Percentiles rank a stretch among this genome's conserved stretches.
Conservation (phyloP, 2,888 invertebrate species). For the Tachina fera region DNA sequence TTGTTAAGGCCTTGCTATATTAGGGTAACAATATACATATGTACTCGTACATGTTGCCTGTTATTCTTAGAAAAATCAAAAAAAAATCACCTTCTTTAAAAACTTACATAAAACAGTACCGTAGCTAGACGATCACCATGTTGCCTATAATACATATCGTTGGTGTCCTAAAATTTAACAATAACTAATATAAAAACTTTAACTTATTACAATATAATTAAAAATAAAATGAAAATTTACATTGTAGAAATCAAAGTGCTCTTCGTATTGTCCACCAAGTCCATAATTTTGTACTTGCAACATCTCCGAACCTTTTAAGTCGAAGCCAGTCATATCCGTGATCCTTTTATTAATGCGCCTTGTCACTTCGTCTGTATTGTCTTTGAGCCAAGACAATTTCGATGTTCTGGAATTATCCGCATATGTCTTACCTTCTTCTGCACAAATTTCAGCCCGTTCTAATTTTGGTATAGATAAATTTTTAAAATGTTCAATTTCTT, state of each 20-base stretch:
- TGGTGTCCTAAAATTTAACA: too few relatives aligned
- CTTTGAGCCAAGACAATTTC: conserved; percentile 78
- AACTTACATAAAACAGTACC: conserved; percentile 80
- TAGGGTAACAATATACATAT: too few relatives aligned
- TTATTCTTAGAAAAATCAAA: too few relatives aligned
- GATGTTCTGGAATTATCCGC: conserved; percentile 75
- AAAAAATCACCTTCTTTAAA: too few relatives aligned
- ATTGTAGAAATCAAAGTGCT: conserved; percentile 79
- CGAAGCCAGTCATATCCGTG: conserved; percentile 84
- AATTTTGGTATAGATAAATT: conserved; percentile 74
- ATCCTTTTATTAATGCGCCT: conserved; percentile 81
- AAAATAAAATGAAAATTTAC: too few relatives aligned
- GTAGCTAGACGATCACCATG: conserved; percentile 82
- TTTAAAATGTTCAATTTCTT: conserved; percentile 76
- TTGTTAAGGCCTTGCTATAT: too few relatives aligned
- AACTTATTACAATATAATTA: too few relatives aligned
- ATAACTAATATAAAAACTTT: too few relatives aligned
- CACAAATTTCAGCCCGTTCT: conserved; percentile 77
- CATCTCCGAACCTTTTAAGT: conserved; percentile 84
- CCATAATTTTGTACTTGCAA: conserved; percentile 80
- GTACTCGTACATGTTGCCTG: too few relatives aligned
- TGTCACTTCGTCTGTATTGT: conserved; percentile 71
- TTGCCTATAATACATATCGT: too few relatives aligned
- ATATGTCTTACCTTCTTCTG: not conserved
- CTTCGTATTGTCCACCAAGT: conserved; percentile 86